phyloP scores from a whole-genome alignment of 2,888 invertebrate genomes.

The Limnephilus auricula region DNA sequence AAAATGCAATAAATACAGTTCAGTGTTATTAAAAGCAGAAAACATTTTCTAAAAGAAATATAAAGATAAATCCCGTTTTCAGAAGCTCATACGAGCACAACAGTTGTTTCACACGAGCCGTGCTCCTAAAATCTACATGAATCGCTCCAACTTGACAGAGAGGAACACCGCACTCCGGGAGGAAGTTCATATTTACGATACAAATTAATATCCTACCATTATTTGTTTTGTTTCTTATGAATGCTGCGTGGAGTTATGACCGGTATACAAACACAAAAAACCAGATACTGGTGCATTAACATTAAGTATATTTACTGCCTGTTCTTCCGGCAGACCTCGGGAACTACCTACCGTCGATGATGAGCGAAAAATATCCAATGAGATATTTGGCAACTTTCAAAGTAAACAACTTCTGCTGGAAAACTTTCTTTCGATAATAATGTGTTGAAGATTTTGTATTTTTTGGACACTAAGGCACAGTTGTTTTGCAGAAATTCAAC shows the following conservation, averaged over 20 bases:
- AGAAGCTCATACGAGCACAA: neutral
- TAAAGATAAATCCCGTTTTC: neutral
- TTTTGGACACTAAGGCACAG: neutral
- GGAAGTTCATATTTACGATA: constrained; percentile 13
- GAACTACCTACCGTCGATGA: neutral
- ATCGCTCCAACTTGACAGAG: neutral
- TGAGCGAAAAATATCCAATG: constrained; percentile 26
- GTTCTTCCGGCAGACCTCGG: constrained; percentile 24
- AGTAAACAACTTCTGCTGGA: constrained; percentile 3
- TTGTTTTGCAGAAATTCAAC: no score
- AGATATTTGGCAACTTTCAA: constrained; percentile 28
- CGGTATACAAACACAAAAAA: constrained; percentile 15
- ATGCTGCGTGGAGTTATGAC: constrained; percentile 31
- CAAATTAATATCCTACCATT: constrained; percentile 18
- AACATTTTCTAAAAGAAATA: neutral
- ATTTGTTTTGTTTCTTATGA: constrained; percentile 16
- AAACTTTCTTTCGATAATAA: neutral
- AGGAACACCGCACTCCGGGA: neutral
- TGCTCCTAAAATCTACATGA: neutral
- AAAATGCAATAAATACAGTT: neutral
- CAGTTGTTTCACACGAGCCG: neutral
- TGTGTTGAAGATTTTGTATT: neutral
- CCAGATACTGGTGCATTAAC: constrained; percentile 18
- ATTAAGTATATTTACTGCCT: constrained; percentile 15
- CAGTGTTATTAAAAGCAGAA: neutral